Evolutionary conservation across 35 echinoderm and acorn worm species (phyloP), one percentile per base, ranked within the genome.

Genomic region (Heliocidaris erythrogramma): DNA sequence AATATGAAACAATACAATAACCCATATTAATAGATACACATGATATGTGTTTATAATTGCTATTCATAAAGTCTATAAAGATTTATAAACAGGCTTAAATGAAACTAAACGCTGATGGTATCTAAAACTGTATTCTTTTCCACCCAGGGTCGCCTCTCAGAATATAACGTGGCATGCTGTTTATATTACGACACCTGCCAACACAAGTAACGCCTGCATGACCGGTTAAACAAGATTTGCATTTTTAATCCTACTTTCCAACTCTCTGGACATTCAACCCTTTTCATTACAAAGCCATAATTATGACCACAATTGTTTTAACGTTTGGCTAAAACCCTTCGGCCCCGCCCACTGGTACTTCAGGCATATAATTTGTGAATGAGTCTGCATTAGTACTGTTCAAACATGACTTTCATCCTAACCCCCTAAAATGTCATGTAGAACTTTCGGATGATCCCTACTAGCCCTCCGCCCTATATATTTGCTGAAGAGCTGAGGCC

Each of bases 351-450:
- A n/a, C 65, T 27, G 14, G 21, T 27, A 27, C 27, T 78, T 78
- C 0, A n/a, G 27, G 65, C 27, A 78, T 78, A n/a, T 78, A 78
- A 78, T 78, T 78, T 7, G 65, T 27, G 27, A 78, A 78, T 78
- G 65, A 78, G 65, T 27, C 65, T 78, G 65, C 65, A 78, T 78
- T 78, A 78, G n/a, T 78, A n/a, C 21, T 78, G 65, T 78, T 27
- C 65, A 78, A 78, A 78, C 65, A 78, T 78, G 65, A 78, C 65
- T 78, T 78, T 78, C 65, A 78, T 78, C 65, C 27, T 78, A 78
- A 56, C 21, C 65, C 65, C 18, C 65, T 78, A n/a, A 27, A 78
- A 29, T 78, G 65, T 21, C 65, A 78, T 78, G 65, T 78, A 78
- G 65, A 78, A 78, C 65, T 78, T 78, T 78, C 65, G 65, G 65